A percentile compares a stretch with the other conserved stretches of the same genome.
These are phyloP conservation scores for Nymphalis c-album DNA, from an alignment of 2,888 invertebrate species.

Conservation along the genomic window DNA sequence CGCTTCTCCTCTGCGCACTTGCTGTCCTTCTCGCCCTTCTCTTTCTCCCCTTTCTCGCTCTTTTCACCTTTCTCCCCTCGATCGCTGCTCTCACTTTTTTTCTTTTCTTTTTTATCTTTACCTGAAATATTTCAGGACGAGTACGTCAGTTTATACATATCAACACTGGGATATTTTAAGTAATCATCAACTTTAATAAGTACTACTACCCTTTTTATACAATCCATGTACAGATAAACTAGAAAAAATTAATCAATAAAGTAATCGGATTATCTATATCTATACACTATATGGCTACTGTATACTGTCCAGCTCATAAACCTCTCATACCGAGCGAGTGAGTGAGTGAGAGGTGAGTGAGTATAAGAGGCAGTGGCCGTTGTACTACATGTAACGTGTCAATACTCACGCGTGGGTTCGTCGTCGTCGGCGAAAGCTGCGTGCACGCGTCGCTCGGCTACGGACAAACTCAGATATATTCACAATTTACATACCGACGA, in stretches of 20 bases:
- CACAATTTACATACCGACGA: neutral
- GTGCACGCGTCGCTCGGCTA: conserved; percentile 51
- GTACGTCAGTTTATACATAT: too few species aligned
- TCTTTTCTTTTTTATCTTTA: conserved; percentile 57
- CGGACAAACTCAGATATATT: neutral
- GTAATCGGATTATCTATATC: too few species aligned
- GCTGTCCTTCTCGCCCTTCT: conserved; percentile 75
- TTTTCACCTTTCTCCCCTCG: conserved; percentile 49
- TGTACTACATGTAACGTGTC: neutral
- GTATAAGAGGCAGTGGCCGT: neutral
- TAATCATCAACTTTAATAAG: too few species aligned
- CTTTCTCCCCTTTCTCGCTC: conserved; percentile 53
- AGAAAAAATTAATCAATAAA: too few species aligned
- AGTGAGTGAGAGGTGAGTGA: neutral
- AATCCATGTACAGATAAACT: too few species aligned
- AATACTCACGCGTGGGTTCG: conserved; percentile 39
- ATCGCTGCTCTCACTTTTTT: conserved; percentile 39
- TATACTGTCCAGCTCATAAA: too few species aligned
- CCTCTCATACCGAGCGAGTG: neutral
- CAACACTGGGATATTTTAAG: too few species aligned
- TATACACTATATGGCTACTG: too few species aligned
- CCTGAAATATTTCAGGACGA: conserved; percentile 37
- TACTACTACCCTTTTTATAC: too few species aligned
- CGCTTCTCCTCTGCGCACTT: conserved; percentile 96
- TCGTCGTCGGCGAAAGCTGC: conserved; percentile 60